Percentiles rank a stretch among this genome's conserved stretches.
Evolutionary conservation across 1,140 invertebrate species (phyloP).

Genomic region (Rhagoletis zephyria): DNA sequence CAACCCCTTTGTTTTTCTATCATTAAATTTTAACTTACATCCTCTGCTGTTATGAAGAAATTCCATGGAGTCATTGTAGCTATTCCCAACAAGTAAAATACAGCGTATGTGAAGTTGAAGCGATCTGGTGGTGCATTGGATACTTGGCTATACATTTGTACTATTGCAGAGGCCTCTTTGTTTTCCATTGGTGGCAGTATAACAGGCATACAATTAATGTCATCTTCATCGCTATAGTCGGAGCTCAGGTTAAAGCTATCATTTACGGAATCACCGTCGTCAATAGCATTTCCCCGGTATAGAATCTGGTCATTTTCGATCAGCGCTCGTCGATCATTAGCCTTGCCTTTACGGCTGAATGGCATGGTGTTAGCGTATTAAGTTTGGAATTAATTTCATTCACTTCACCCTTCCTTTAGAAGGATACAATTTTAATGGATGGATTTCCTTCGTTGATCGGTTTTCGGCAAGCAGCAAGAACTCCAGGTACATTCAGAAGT

Average conservation of each 20-base stretch:
- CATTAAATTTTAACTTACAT: slow-evolving; percentile 78
- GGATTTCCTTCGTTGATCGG: too few relatives aligned
- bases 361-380: not conserved
- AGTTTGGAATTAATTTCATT: not conserved
- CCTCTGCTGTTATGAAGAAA: slow-evolving; percentile 94
- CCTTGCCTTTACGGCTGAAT: not conserved
- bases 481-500: too few relatives aligned
- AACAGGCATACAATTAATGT: slow-evolving; percentile 62
- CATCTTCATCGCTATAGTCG: slow-evolving; percentile 21
- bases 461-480: too few relatives aligned
- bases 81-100: slow-evolving; percentile 92
- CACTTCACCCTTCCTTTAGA: not conserved
- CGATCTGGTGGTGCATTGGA: slow-evolving; percentile 76
- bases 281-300: not conserved
- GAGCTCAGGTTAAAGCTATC: slow-evolving; percentile 14
- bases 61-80: slow-evolving; percentile 94
- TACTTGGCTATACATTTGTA: slow-evolving; percentile 57
- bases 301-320: slow-evolving; percentile 52
- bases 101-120: slow-evolving; percentile 81
- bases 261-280: not conserved
- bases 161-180: slow-evolving; percentile 56
- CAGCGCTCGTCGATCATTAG: slow-evolving; percentile 28
- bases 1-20: too few relatives aligned
- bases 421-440: too few relatives aligned
- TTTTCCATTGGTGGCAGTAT: slow-evolving; percentile 57